A percentile compares a stretch with the other conserved stretches of the same genome.
These are phyloP conservation scores for Hirtodrosophila confusa DNA, from an alignment of 2,888 invertebrate genomes.

Conservation along the genomic window DNA sequence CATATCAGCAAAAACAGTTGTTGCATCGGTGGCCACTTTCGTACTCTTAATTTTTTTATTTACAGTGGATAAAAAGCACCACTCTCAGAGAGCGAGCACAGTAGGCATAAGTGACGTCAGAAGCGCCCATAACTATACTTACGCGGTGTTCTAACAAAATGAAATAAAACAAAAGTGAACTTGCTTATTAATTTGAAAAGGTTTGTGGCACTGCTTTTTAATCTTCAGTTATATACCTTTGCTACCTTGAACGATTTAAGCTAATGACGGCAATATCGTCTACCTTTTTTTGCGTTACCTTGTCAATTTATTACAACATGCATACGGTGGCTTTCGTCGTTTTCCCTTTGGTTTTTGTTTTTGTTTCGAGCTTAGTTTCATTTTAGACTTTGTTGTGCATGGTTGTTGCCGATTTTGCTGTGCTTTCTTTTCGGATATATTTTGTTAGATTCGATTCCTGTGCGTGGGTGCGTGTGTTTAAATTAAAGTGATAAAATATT, in stretches of 20 bases:
- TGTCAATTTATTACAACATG: conserved; percentile 17
- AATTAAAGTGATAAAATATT: conserved; percentile 38
- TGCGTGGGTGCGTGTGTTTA: conserved; percentile 33
- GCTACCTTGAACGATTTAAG: neutral
- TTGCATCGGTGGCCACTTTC: neutral
- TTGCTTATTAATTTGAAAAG: too few species aligned
- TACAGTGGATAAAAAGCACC: neutral
- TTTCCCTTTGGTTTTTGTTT: conserved; percentile 44
- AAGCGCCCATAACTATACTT: neutral
- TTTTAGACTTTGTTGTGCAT: conserved; percentile 60
- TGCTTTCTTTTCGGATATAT: conserved; percentile 55
- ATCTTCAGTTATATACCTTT: too few species aligned
- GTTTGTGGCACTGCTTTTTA: too few species aligned
- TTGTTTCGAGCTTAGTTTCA: conserved; percentile 53
- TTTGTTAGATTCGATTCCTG: conserved; percentile 49
- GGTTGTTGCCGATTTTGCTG: conserved; percentile 51
- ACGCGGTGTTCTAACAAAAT: neutral
- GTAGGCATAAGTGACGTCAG: conserved; percentile 22
- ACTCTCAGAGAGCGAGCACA: conserved; percentile 18
- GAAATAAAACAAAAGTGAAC: neutral
- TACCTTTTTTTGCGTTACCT: conserved; percentile 19
- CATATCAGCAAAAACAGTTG: conserved; percentile 28
- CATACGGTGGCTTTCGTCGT: conserved; percentile 30
- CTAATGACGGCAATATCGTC: neutral
- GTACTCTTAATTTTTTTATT: conserved; percentile 12